Base-by-base conservation (phyloP, 2,888 invertebrate species). In the Poecilus cupreus region DNA sequence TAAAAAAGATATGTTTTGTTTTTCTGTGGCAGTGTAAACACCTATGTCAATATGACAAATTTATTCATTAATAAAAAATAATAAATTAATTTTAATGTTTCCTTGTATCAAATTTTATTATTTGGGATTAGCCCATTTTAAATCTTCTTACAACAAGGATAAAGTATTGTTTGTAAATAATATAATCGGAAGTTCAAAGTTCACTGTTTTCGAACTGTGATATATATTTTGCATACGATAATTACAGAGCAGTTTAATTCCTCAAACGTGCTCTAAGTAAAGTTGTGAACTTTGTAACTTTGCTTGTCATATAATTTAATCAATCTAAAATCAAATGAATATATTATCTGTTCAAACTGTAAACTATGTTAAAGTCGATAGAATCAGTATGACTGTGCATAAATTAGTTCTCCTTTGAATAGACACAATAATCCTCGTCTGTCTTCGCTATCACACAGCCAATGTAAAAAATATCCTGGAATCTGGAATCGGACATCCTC, bases 251-350 rank as follows among this genome's bases (percentile, higher is more conserved):
- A 32, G 32, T 32, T 32, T 32, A 32, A 32, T 6, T 60, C 26
- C 26, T 60, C 43, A 43, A 43, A 43, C 43, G 5, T 26, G 26
- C 24, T 24, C 26, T 26, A 60, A 60, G n/a, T 57, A 5, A 11
- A 43, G 43, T 43, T 43, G n/a, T 3, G 11, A 57, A 57, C 20
- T 60, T 60, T 11, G 11, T 13, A 60, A 60, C 24, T 60, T 60
- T 60, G 60, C 60, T n/a, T 22, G 60, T 13, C n/a, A 60, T 60
- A 60, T 32, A 32, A 43, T 60, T 60, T 22, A 57, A 60, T 60
- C 60, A 60, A 60, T 60, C 60, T 60, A 60, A 60, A 60, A 60
- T 60, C 60, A 60, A 60, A 60, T 60, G 60, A 60, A 60, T 60
- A 60, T 13, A 60, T 60, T 60, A 60, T 60, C 60, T 22, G 60